Evolutionary conservation across 2,797 vertebrate genomes (phyloP).

Genomic region (Phoxinus dragarum): DNA sequence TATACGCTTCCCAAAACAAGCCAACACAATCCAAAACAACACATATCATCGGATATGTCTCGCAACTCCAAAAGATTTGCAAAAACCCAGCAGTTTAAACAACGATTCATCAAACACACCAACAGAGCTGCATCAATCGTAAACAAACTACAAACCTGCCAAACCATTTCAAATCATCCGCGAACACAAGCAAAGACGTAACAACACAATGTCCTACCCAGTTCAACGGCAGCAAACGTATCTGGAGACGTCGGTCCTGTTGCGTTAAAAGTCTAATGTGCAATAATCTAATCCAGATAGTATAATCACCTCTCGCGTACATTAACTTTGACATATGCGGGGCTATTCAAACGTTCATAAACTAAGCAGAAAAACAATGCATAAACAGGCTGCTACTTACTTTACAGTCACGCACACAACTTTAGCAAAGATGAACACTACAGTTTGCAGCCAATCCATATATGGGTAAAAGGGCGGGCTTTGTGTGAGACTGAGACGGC

Average conservation of each 20-base stretch:
- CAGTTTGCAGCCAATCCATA: no score
- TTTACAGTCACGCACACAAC: no score
- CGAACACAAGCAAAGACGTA: neutral
- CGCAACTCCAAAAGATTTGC: neutral
- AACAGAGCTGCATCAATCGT: neutral
- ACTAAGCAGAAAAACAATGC: no score
- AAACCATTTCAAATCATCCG: neutral
- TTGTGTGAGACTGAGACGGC: no score
- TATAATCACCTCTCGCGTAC: no score
- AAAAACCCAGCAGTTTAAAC: neutral
- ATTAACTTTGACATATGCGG: no score
- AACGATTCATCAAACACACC: neutral
- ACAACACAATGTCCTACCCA: neutral
- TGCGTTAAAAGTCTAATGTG: neutral
- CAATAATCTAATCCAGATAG: no score
- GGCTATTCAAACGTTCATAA: no score
- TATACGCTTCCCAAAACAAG: neutral
- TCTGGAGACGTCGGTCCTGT: neutral
- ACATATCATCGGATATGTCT: neutral
- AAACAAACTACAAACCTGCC: neutral
- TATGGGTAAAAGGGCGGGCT: no score
- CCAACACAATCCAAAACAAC: neutral
- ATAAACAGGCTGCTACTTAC: no score
- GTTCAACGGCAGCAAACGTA: neutral
- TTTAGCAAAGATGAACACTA: no score